These are phyloP conservation scores for Alligator mississippiensis DNA, from an alignment of 2,113 vertebrate genomes.

Conservation along the genomic window DNA sequence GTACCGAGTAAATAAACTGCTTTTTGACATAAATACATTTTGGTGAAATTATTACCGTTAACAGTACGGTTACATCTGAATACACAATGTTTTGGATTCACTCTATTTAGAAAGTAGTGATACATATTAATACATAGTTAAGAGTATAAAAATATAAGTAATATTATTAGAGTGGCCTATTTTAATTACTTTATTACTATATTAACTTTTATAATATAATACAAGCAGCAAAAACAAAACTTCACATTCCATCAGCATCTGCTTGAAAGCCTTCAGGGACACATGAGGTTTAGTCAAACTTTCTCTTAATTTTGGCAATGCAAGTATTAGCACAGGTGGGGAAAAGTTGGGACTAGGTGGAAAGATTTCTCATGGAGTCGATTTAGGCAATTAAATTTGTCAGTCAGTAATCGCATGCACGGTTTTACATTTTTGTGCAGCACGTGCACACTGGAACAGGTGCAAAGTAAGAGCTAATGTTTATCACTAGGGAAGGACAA, in stretches of 20 bases:
- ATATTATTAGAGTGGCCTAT: not conserved
- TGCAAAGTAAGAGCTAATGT: slow-evolving; percentile 7
- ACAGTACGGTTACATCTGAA: not conserved
- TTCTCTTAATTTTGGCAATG: slow-evolving; percentile 7
- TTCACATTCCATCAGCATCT: not conserved
- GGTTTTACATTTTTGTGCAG: not conserved
- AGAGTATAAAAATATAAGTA: not conserved
- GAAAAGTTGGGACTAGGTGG: slow-evolving; percentile 13
- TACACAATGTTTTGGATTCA: not conserved
- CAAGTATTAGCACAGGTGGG: slow-evolving; percentile 56
- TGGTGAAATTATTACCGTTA: not conserved
- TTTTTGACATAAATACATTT: not conserved
- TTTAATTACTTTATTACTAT: not conserved
- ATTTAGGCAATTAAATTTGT: slow-evolving; percentile 24
- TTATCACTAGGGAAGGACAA: slow-evolving; percentile 24
- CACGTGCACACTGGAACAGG: slow-evolving; percentile 11
- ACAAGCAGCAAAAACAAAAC: not conserved
- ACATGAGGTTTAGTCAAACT: not conserved
- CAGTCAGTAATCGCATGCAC: not conserved
- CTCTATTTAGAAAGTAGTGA: not conserved
- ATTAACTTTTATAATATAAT: not conserved
- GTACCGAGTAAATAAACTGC: not conserved
- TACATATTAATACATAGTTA: not conserved
- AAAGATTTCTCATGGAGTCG: slow-evolving; percentile 1
- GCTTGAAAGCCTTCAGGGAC: not conserved